phyloP scores from a whole-genome alignment of 2,797 vertebrate species.

The Limnodromus scolopaceus region DNA sequence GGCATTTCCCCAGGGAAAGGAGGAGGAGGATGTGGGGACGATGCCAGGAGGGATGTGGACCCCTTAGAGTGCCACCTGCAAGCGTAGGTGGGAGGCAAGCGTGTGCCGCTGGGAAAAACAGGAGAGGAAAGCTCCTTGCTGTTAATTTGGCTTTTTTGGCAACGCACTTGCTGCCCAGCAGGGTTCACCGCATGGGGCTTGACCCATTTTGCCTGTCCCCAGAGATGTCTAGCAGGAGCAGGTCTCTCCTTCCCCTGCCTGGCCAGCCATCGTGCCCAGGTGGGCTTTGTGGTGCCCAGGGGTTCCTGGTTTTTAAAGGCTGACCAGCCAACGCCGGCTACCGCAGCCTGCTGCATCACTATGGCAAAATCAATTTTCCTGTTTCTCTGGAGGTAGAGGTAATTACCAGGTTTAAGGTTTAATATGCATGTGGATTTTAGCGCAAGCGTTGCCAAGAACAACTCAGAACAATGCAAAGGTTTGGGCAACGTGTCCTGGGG shows the following conservation, averaged over 20 bases:
- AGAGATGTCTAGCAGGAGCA: not conserved
- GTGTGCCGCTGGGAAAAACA: fast-evolving
- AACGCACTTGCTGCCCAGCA: fast-evolving
- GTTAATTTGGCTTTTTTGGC: not conserved
- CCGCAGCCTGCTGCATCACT: not conserved
- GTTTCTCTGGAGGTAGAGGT: not conserved
- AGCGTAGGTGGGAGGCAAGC: not conserved
- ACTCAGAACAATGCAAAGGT: not conserved
- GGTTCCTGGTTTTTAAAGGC: not conserved
- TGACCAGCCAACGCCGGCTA: not conserved
- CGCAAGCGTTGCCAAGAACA: not conserved
- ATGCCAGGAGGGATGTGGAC: not conserved
- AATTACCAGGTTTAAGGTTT: constrained; percentile 19
- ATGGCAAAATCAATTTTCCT: not conserved
- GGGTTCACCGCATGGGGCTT: fast-evolving
- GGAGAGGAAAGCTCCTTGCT: not conserved
- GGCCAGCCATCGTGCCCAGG: fast-evolving
- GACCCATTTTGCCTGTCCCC: not conserved
- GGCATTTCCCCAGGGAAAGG: not conserved
- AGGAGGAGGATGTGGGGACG: not conserved
- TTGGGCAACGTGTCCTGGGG: not conserved
- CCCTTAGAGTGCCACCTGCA: not conserved
- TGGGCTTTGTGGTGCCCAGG: not conserved
- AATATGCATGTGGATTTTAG: not conserved
- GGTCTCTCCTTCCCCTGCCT: not conserved